Conservation (phyloP, 2,888 invertebrate genomes). For the Sphaerophoria taeniata region DNA sequence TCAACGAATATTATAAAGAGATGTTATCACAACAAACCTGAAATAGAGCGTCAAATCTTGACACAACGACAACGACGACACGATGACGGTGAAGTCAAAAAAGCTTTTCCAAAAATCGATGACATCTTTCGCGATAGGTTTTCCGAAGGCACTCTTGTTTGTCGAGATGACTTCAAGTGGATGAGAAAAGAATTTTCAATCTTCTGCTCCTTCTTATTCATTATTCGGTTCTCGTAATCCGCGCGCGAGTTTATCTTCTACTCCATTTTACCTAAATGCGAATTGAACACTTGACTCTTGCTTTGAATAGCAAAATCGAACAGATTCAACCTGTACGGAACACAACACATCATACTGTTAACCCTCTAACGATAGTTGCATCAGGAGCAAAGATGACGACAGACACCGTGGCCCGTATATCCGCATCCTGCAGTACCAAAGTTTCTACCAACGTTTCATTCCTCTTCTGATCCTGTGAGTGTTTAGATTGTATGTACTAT, state of each 20-base stretch:
- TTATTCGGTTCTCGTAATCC: constrained; percentile 74
- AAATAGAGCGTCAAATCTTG: constrained; percentile 72
- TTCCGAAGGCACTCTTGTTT: constrained; percentile 26
- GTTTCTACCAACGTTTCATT: constrained; percentile 6
- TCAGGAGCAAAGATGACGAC: constrained; percentile 41
- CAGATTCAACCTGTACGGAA: constrained; percentile 67
- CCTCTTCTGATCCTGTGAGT: background rate
- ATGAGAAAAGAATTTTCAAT: constrained; percentile 74
- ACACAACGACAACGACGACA: constrained; percentile 2
- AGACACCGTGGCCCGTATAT: constrained; percentile 57
- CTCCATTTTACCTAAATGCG: constrained; percentile 74
- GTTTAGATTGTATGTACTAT: background rate
- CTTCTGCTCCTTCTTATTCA: constrained; percentile 73
- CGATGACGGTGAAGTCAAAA: constrained; percentile 24
- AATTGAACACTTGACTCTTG: constrained; percentile 73
- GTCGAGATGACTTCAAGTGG: constrained; percentile 64
- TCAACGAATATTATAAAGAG: constrained; percentile 6
- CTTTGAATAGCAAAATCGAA: constrained; percentile 67
- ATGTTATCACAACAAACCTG: constrained; percentile 66
- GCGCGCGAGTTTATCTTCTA: constrained; percentile 73
- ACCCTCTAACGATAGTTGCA: constrained; percentile 16
- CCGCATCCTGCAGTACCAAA: constrained; percentile 52
- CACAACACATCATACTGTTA: constrained; percentile 10
- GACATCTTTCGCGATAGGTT: constrained; percentile 65
- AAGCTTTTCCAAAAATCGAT: constrained; percentile 46